Percentiles rank a stretch among this genome's conserved stretches.
phyloP scores from a whole-genome alignment of 2,113 vertebrate genomes.

The Anseranas semipalmata region DNA sequence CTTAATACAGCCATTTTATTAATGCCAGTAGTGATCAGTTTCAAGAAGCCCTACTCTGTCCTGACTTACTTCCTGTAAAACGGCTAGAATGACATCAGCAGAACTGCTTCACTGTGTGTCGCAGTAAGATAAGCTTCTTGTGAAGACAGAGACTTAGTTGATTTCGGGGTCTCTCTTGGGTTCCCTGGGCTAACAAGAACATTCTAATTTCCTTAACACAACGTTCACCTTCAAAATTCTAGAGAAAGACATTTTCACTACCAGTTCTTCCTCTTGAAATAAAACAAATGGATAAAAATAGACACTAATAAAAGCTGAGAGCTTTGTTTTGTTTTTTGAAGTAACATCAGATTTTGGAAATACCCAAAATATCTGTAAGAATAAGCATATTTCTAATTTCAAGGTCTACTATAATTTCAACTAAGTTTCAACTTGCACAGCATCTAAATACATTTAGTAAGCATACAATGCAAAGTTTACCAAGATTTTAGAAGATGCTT shows the following conservation, averaged over 20 bases:
- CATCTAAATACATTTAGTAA: background rate
- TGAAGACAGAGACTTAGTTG: background rate
- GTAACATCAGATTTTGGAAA: background rate
- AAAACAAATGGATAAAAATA: background rate
- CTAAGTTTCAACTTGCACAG: background rate
- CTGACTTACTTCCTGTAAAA: background rate
- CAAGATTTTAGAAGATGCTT: background rate
- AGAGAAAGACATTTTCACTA: background rate
- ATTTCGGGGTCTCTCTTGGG: background rate
- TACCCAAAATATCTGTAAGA: background rate
- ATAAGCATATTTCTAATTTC: background rate
- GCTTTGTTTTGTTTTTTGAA: background rate
- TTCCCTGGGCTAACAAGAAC: background rate
- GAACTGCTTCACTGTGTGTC: background rate
- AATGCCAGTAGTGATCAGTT: background rate
- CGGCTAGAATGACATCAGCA: background rate
- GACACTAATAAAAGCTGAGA: background rate
- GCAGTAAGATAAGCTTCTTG: background rate
- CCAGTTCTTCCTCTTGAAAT: background rate
- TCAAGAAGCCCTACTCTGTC: background rate
- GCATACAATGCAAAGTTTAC: background rate
- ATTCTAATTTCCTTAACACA: background rate
- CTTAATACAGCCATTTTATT: background rate
- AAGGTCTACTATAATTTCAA: background rate
- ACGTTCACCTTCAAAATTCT: background rate